Percentiles rank a stretch among this genome's conserved stretches.
Conservation (phyloP, 2,888 invertebrate species). For the Amphiduros pacificus region DNA sequence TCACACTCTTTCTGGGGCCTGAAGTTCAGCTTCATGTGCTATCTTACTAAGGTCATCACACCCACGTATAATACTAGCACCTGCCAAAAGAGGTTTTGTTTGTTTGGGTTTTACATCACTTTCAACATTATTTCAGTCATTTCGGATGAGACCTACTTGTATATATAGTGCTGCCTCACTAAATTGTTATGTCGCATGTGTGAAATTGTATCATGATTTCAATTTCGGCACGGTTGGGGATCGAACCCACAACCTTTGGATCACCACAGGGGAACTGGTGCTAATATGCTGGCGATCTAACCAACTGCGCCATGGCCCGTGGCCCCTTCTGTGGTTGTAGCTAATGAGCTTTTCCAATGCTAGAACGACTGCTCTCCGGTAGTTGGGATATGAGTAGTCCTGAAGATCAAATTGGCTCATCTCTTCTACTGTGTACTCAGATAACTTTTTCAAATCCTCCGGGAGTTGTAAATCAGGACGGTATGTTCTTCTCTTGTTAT, state of each 20-base stretch:
- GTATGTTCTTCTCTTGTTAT: constrained; percentile 20
- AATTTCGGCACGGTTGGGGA: too few relatives aligned
- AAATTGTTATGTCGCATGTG: too few relatives aligned
- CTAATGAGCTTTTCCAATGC: constrained; percentile 22
- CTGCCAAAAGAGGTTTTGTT: too few relatives aligned
- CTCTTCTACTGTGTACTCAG: constrained; percentile 3
- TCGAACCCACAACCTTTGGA: too few relatives aligned
- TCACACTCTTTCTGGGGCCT: not conserved
- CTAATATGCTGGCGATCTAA: too few relatives aligned
- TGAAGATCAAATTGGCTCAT: constrained; percentile 16
- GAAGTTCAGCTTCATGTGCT: not conserved
- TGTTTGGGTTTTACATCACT: too few relatives aligned
- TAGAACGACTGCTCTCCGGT: constrained; percentile 18
- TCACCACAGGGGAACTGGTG: too few relatives aligned
- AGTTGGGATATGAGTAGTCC: constrained; percentile 22
- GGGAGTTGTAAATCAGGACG: constrained; percentile 24
- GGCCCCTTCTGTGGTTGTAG: constrained; percentile 29
- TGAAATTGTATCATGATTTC: too few relatives aligned
- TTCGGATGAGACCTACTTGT: too few relatives aligned
- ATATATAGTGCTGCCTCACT: too few relatives aligned
- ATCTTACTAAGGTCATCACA: not conserved
- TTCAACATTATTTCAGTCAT: too few relatives aligned
- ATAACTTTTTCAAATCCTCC: constrained; percentile 24
- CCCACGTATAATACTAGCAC: not conserved
- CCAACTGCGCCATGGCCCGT: too few relatives aligned